phyloP scores from a whole-genome alignment of 2,888 invertebrate genomes.

The Horisme vitalbata region DNA sequence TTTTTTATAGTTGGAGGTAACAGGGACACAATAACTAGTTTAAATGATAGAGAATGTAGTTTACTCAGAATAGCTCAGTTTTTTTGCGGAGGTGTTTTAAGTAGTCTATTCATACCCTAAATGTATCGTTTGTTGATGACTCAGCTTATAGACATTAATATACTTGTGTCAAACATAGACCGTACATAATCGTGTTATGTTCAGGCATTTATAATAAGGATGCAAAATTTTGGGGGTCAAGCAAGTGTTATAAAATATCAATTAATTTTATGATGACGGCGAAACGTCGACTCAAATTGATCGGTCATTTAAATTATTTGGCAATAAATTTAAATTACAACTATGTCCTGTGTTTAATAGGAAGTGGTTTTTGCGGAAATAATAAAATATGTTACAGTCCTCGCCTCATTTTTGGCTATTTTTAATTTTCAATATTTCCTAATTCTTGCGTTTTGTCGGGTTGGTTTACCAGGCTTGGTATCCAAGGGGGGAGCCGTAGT shows the following conservation, averaged over 20 bases:
- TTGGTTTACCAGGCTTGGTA: slow-evolving; percentile 29
- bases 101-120: too few species aligned
- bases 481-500: slow-evolving; percentile 11
- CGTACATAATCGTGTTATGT: too few species aligned
- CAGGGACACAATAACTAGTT: too few species aligned
- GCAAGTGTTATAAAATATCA: background rate
- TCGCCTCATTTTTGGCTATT: slow-evolving; percentile 35
- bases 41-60: too few species aligned
- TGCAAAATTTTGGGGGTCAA: background rate
- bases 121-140: too few species aligned
- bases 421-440: slow-evolving; percentile 17
- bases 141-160: too few species aligned
- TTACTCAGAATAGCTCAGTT: too few species aligned
- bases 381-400: slow-evolving; percentile 25
- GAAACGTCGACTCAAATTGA: background rate
- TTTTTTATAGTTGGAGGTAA: too few species aligned
- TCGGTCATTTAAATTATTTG: background rate
- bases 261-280: slow-evolving; percentile 1
- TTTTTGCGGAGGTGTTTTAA: too few species aligned
- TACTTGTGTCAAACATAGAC: too few species aligned
- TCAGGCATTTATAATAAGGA: background rate
- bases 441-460: background rate
- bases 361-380: slow-evolving; percentile 3
- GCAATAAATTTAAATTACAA: slow-evolving; percentile 3
- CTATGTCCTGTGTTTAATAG: background rate